phyloP scores from a whole-genome alignment of 30 jellyfish, hydroid and myxozoan species.

The Nemopilema nomurai region DNA sequence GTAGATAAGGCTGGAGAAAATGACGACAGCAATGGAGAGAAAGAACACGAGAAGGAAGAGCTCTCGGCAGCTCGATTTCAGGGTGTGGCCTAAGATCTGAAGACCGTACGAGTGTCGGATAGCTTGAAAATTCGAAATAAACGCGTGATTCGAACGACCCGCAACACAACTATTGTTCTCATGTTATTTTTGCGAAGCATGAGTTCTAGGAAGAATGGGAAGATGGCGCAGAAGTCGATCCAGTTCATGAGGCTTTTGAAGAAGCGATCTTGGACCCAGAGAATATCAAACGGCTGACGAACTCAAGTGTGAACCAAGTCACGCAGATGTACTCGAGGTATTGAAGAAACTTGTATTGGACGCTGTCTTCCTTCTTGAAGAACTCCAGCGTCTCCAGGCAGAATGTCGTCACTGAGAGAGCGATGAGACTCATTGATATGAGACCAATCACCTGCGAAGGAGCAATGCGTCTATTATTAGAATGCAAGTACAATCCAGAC shows the following conservation, averaged over 20 bases:
- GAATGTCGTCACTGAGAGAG: conserved; percentile 78
- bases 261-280: conserved; percentile 64
- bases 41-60: conserved; percentile 78
- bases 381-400: conserved; percentile 83
- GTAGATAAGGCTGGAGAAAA: conserved; percentile 85
- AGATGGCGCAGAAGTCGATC: conserved; percentile 89
- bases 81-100: conserved; percentile 90
- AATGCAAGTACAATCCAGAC: no score
- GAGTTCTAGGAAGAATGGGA: conserved; percentile 80
- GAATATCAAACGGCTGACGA: conserved; percentile 56
- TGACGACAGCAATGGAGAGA: conserved; percentile 85
- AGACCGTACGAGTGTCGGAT: conserved; percentile 92
- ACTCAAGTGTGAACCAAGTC: conserved; percentile 82
- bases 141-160: conserved; percentile 86
- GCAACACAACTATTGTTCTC: conserved; percentile 81
- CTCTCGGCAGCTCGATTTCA: conserved; percentile 90
- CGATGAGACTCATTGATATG: conserved; percentile 80
- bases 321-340: conserved; percentile 82
- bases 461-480: not conserved
- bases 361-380: conserved; percentile 27
- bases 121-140: conserved; percentile 86
- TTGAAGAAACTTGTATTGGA: conserved; percentile 44
- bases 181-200: conserved; percentile 61
- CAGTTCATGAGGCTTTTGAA: conserved; percentile 79
- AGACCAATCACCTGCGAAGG: conserved; percentile 72